phyloP scores from a whole-genome alignment of 2,888 invertebrate species.

The Cerastis rubricosa region DNA sequence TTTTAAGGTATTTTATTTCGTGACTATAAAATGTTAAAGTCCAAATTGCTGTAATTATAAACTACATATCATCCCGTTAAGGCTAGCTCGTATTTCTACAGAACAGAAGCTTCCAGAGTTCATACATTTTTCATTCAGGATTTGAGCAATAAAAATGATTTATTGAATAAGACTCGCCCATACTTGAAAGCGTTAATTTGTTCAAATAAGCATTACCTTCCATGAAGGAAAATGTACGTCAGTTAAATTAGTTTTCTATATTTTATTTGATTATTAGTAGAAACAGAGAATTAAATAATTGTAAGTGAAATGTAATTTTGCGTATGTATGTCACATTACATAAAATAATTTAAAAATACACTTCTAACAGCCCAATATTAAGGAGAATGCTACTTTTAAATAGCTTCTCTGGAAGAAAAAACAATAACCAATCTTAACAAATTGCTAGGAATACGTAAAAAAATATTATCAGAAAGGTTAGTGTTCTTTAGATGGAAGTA shows the following conservation, averaged over 20 bases:
- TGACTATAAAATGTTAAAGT: neutral
- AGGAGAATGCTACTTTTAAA: neutral
- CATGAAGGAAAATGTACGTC: neutral
- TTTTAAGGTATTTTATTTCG: conserved; percentile 23
- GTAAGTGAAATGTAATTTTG: neutral
- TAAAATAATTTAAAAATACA: neutral
- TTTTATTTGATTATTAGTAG: neutral
- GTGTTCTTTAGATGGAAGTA: neutral
- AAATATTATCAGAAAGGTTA: neutral
- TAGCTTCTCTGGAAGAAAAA: neutral
- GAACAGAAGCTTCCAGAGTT: neutral
- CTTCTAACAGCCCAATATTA: neutral
- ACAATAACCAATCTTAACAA: neutral
- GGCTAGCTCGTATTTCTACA: neutral
- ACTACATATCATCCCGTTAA: neutral
- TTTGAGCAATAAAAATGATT: conserved; percentile 7
- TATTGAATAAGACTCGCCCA: neutral
- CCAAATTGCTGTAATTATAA: neutral
- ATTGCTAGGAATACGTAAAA: neutral
- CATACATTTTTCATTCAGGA: neutral
- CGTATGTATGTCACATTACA: neutral
- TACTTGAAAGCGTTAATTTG: neutral
- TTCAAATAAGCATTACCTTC: neutral
- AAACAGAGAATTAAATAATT: neutral
- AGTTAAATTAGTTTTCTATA: neutral